These are phyloP conservation scores for Macaria notata DNA, from an alignment of 2,888 invertebrate species.

Conservation along the genomic window DNA sequence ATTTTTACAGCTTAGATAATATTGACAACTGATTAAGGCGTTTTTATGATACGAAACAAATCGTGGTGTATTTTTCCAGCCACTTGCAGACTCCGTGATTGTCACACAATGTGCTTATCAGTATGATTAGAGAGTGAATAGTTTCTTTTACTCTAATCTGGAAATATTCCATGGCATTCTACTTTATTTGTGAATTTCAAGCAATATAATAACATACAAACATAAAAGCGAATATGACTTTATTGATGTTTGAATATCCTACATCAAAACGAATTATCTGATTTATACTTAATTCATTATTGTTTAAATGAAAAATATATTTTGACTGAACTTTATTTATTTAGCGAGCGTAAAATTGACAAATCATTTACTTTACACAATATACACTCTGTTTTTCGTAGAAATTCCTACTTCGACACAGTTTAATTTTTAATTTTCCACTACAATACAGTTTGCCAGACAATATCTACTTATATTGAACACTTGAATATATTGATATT, in stretches of 20 bases:
- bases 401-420: constrained; percentile 8
- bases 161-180: too few relatives aligned
- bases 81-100: constrained; percentile 10
- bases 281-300: too few relatives aligned
- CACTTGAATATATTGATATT: constrained; percentile 38
- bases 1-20: background rate
- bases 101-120: constrained; percentile 3
- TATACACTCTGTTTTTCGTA: constrained; percentile 1
- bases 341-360: too few relatives aligned
- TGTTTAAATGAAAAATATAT: too few relatives aligned
- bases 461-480: constrained; percentile 21
- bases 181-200: too few relatives aligned
- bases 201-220: too few relatives aligned
- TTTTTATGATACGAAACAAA: background rate
- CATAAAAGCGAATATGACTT: too few relatives aligned
- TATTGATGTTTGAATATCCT: too few relatives aligned
- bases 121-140: background rate
- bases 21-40: constrained; percentile 2
- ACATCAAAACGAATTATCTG: too few relatives aligned
- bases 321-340: too few relatives aligned
- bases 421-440: constrained; percentile 9
- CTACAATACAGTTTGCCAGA: constrained; percentile 21
- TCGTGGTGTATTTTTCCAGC: constrained; percentile 9
- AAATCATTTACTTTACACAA: constrained; percentile 2
- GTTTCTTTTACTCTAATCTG: too few relatives aligned